Base-by-base conservation (phyloP, 2,113 vertebrate species). In the Centropristis striata region DNA sequence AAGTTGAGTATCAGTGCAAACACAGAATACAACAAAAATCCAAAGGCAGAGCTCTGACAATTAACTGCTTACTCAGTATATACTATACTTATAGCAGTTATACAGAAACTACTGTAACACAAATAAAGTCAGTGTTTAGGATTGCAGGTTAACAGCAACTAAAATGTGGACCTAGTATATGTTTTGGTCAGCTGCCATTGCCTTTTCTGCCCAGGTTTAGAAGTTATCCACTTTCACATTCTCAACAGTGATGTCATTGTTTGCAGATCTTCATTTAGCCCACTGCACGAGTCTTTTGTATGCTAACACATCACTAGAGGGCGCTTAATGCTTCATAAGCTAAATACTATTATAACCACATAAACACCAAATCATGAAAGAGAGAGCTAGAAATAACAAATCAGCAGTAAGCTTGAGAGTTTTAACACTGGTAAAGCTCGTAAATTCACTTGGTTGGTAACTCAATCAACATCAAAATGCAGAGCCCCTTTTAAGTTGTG, bases 261-360 rank as follows among this genome's bases (percentile, higher is more conserved):
- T 42, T 13, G 42, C 28, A 37, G 20, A 28, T 64, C n/a, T 27
- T 9, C 11, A 4, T 71, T 39, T 11, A 20, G 23, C 36, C 37
- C 46, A 10, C 27, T 59, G 36, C 69, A 46, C n/a, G 7, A 4
- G 23, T 25, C 14, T 9, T 61, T 73, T 20, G 1, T 23, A 67
- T 59, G 28, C 16, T 46, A 41, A 42, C 28, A 54, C 14, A 37
- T 79, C 71, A 75, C 80, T 79, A 71, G 66, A 79, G 60, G 66
- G 75, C 14, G 57, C 76, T 69, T 59, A 10, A 55, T 50, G 28
- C 2, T 2, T 51, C 23, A 41, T 11, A 18, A 68, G 20, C 6
- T 32, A 0, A 16, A 2, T 39, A 16, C 18, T 28, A 25, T 37
- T 63, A 8, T 23, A 32, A 28, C 8, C 61, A 68, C 10, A 53